phyloP scores from a whole-genome alignment of 2,113 vertebrate species.

The Pavo muticus region DNA sequence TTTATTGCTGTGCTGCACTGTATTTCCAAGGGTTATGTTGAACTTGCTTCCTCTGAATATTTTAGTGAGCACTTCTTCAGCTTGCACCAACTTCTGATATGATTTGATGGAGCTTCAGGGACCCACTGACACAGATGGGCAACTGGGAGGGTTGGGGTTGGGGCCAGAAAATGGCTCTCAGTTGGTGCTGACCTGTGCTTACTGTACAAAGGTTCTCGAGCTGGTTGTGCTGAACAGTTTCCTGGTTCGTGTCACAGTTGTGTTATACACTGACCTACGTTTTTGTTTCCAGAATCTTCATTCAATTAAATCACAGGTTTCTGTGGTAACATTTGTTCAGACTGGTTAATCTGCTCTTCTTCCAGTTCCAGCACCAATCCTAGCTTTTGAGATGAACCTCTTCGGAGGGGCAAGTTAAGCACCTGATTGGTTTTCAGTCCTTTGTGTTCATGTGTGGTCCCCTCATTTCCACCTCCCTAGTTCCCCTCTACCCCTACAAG shows the following conservation, averaged over 20 bases:
- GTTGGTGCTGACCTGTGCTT: neutral
- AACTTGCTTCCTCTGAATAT: neutral
- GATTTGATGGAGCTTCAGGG: constrained; percentile 1
- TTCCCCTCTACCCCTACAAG: neutral
- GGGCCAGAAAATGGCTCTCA: neutral
- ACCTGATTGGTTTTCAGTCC: neutral
- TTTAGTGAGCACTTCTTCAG: neutral
- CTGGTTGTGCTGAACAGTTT: neutral
- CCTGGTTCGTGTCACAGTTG: neutral
- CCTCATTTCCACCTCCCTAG: neutral
- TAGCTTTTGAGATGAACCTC: neutral
- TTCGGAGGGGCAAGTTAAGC: neutral
- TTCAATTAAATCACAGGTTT: neutral
- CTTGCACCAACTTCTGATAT: neutral
- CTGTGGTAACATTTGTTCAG: neutral
- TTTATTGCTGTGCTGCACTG: neutral
- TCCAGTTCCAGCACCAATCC: neutral
- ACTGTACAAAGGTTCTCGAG: neutral
- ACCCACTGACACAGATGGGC: neutral
- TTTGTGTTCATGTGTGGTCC: neutral
- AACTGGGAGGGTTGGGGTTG: neutral
- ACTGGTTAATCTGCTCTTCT: neutral
- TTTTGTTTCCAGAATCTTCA: neutral
- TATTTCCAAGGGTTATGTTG: neutral
- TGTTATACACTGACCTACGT: neutral